Evolutionary conservation across 2,113 vertebrate genomes (phyloP).

Genomic region (Sterrhoptilus dennistouni): DNA sequence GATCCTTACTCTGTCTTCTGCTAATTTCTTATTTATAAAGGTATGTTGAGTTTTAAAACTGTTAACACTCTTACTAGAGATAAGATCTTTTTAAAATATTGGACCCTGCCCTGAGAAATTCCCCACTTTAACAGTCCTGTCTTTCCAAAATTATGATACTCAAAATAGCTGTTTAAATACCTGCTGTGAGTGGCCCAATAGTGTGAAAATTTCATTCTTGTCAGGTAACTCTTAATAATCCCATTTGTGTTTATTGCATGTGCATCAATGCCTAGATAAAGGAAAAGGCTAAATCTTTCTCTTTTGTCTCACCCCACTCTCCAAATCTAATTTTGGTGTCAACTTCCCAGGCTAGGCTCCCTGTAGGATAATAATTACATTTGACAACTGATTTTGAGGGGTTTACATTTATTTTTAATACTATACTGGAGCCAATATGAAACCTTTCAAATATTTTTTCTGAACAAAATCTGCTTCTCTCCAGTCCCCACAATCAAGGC

Average conservation of each 20-base stretch:
- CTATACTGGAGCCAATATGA: not conserved
- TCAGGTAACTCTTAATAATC: not conserved
- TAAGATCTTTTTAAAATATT: not conserved
- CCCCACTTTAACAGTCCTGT: not conserved
- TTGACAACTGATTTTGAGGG: not conserved
- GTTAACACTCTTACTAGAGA: not conserved
- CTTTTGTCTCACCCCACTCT: not conserved
- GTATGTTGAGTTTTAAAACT: not conserved
- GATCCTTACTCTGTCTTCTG: conserved; percentile 13
- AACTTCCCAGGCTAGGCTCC: not conserved
- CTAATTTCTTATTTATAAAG: conserved; percentile 37
- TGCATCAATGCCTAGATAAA: not conserved
- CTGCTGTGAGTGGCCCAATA: not conserved
- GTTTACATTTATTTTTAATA: not conserved
- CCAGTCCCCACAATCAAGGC: not conserved
- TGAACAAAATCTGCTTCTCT: not conserved
- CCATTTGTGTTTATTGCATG: not conserved
- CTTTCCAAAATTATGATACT: not conserved
- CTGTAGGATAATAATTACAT: not conserved
- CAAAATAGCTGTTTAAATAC: not conserved
- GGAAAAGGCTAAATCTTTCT: not conserved
- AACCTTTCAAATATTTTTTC: not conserved
- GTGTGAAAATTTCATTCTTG: not conserved
- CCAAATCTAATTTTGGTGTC: not conserved
- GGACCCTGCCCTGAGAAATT: not conserved